Evolutionary conservation across 2,888 invertebrate species (phyloP).

Genomic region (Meteorus cinctellus): DNA sequence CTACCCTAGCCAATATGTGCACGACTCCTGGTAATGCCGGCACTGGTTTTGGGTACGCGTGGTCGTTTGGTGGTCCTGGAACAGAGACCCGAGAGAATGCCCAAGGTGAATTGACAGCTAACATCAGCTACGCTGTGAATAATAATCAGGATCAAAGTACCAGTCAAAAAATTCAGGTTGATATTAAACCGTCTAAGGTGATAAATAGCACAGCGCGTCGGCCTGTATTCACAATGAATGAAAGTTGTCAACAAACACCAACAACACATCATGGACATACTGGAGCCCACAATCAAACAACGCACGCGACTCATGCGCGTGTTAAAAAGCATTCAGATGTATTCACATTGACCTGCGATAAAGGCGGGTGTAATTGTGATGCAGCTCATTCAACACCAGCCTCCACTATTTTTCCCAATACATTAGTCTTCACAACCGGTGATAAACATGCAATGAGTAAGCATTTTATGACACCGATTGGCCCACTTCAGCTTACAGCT

Average conservation of each 20-base stretch:
- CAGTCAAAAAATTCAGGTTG: slow-evolving; percentile 70
- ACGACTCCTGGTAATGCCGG: slow-evolving; percentile 71
- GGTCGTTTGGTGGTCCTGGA: slow-evolving; percentile 71
- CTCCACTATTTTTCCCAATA: slow-evolving; percentile 69
- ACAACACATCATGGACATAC: slow-evolving; percentile 65
- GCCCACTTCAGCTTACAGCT: slow-evolving; percentile 83
- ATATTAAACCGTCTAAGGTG: slow-evolving; percentile 69
- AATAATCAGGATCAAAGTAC: slow-evolving; percentile 71
- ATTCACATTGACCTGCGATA: slow-evolving; percentile 70
- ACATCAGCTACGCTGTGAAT: slow-evolving; percentile 71
- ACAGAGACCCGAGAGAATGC: slow-evolving; percentile 68
- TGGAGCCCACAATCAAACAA: slow-evolving; percentile 64
- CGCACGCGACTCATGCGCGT: slow-evolving; percentile 73
- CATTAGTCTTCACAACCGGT: slow-evolving; percentile 70
- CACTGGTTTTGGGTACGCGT: slow-evolving; percentile 71
- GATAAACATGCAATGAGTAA: slow-evolving; percentile 74
- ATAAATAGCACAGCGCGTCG: slow-evolving; percentile 65
- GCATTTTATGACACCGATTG: slow-evolving; percentile 83
- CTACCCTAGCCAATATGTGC: slow-evolving; percentile 70
- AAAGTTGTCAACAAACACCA: slow-evolving; percentile 68
- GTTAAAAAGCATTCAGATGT: slow-evolving; percentile 70
- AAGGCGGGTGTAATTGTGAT: slow-evolving; percentile 71
- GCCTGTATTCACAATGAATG: slow-evolving; percentile 71
- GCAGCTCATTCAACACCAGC: slow-evolving; percentile 68
- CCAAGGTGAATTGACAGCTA: slow-evolving; percentile 67